Evolutionary conservation across 2,888 invertebrate species (phyloP), one percentile per base, ranked within the genome.

Genomic region (Alviniconcha strummeri): DNA sequence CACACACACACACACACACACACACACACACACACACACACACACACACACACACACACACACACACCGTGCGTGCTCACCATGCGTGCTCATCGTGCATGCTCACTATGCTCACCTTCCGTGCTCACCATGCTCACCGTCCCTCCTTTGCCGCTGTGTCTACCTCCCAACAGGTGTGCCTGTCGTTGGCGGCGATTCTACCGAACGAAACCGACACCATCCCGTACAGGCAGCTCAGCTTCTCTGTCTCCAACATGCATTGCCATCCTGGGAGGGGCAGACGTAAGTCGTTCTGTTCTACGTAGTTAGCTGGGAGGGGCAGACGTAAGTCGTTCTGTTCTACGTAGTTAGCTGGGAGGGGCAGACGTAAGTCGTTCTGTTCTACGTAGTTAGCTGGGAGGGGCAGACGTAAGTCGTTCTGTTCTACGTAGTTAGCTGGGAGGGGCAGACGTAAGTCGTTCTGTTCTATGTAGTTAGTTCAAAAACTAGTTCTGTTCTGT

Each of bases 111-210:
- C 36, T 36, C 36, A 36, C 36, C 36, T 1, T 36, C 36, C 36
- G 36, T 36, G 36, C 36, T 36, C 36, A 36, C 36, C 36, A 36
- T 36, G 36, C 36, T 36, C 36, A 36, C 36, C 36, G 36, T 36
- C 36, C 36, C 36, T 36, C 1, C 3, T 36, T 36, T 36, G 36
- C 36, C 36, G 36, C 36, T 36, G 36, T 36, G 36, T 36, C 36
- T 1, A 36, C 36, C 36, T 0, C 36, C 36, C 36, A 1, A n/a
- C 77, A 88, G 88, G 86, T 81, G 85, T 86, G 85, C 83, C 83
- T 72, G 83, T 83, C 64, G 83, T 83, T 84, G 74, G 54, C 64
- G 85, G 67, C 71, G 60, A 84, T 55, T 54, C 81, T 19, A 85
- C 81, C 6, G 89, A 90, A 85, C 17, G 54, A 15, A 9, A 19